These are phyloP conservation scores for Stegodyphus mimosarum DNA, from an alignment of 1,140 invertebrate genomes.

Conservation along the genomic window DNA sequence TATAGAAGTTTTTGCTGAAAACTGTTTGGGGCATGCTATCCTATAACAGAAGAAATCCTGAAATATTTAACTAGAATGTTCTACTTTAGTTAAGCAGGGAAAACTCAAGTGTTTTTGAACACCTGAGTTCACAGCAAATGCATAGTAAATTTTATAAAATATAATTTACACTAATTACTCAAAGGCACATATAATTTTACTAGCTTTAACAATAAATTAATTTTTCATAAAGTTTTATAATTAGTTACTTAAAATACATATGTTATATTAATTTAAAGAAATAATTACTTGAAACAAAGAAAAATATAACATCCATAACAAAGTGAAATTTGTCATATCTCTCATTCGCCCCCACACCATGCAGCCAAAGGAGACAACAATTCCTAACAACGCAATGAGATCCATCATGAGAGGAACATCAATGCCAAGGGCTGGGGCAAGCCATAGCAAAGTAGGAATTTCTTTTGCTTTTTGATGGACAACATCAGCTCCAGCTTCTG, in stretches of 20 bases:
- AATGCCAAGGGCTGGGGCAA: constrained; percentile 77
- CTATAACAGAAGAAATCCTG: too few relatives aligned
- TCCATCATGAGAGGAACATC: constrained; percentile 79
- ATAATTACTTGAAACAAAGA: constrained; percentile 78
- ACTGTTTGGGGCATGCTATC: too few relatives aligned
- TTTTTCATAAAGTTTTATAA: neutral
- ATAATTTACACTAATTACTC: too few relatives aligned
- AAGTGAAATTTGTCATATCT: constrained; percentile 74
- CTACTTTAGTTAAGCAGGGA: too few relatives aligned
- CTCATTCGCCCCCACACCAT: constrained; percentile 77
- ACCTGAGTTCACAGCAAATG: too few relatives aligned
- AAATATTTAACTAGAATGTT: too few relatives aligned
- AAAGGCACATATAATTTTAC: too few relatives aligned
- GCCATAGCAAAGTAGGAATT: constrained; percentile 79
- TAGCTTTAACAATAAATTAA: neutral
- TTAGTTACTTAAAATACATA: neutral
- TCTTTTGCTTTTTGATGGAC: constrained; percentile 65
- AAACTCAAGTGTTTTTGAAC: too few relatives aligned
- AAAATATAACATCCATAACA: constrained; percentile 80
- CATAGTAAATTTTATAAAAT: too few relatives aligned
- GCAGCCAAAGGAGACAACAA: constrained; percentile 76
- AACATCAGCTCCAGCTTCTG: constrained; percentile 39
- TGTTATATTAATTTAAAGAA: too few relatives aligned
- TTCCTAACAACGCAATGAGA: constrained; percentile 76
- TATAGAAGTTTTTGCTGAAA: too few relatives aligned